These are phyloP conservation scores for Polyommatus icarus DNA, from an alignment of 2,888 invertebrate species.

Conservation along the genomic window DNA sequence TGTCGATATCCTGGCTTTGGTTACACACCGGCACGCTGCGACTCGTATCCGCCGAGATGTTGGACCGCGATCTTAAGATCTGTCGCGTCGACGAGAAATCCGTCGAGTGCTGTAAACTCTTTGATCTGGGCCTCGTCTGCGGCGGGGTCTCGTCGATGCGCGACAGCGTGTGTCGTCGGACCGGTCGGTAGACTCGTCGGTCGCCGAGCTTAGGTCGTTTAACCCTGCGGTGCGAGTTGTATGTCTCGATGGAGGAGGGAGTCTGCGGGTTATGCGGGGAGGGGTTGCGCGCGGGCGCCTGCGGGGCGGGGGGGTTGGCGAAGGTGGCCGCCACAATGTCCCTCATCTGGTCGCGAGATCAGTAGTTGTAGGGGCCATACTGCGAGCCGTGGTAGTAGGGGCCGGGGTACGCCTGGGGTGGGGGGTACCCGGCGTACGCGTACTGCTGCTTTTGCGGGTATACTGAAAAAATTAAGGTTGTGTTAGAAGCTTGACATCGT, in stretches of 20 bases:
- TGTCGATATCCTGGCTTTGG: conserved; percentile 61
- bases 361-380: conserved; percentile 96
- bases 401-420: conserved; percentile 90
- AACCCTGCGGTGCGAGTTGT: conserved; percentile 69
- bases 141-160: conserved; percentile 70
- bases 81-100: conserved; percentile 67
- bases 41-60: conserved; percentile 72
- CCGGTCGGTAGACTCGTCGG: conserved; percentile 65
- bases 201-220: conserved; percentile 63
- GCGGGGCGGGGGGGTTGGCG: conserved; percentile 72
- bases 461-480: conserved; percentile 78
- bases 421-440: conserved; percentile 93
- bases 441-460: conserved; percentile 97
- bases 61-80: conserved; percentile 65
- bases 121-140: conserved; percentile 53
- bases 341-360: conserved; percentile 81
- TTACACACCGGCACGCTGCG: conserved; percentile 73
- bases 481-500: background rate
- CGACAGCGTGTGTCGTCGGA: conserved; percentile 63
- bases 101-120: conserved; percentile 62
- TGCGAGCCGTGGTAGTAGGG: conserved; percentile 96
- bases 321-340: conserved; percentile 72
- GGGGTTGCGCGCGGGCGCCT: conserved; percentile 71
- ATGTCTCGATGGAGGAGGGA: conserved; percentile 59
- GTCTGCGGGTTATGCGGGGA: conserved; percentile 47